Base-by-base conservation (phyloP, 2,888 invertebrate genomes). In the Esperia sulphurella region DNA sequence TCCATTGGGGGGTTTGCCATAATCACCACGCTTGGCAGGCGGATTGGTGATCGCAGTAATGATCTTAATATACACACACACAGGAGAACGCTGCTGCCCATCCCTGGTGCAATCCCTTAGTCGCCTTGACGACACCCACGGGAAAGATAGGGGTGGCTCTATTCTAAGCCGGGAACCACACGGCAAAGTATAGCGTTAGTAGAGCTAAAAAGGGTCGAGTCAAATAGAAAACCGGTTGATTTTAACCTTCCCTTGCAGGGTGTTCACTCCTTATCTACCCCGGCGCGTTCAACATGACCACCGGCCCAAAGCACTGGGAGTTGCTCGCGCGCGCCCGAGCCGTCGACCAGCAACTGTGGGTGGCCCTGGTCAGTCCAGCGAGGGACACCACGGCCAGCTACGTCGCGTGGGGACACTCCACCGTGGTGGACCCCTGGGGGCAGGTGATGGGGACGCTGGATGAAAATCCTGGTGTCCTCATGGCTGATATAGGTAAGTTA, bases 251-350 rank as follows among this genome's bases (percentile, higher is more conserved):
- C 5, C 21, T 47, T 54, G 8, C 65, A 94, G 97, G 95, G 0
- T 98, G 98, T 67, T 92, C 96, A 47, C 78, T 98, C 63, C 82
- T 98, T 29, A 86, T 98, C 21, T 98, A 97, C 85, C 98, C 98
- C 0, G 98, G 95, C 28, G 98, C 98, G 1, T 98, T 98, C 82
- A 98, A 97, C 82, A 96, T 96, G 95, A 97, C 96, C 1, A 98
- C 98, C 0, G 98, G 98, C 0, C 97, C 98, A 0, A 86, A 94
- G 48, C 98, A 98, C 80, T 99, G 98, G 97, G 95, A 97, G 71
- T 78, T 97, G 4, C 85, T 98, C 13, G 94, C 93, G 51, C 91
- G 95, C 41, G 92, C 93, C 0, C 90, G 98, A 43, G 98, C 98
- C 33, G 90, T 93, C 31, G 98, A 98, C 84, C 95, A 96, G 76